Base-by-base conservation (phyloP, 2,888 invertebrate genomes). In the Ernsta delagoae region DNA sequence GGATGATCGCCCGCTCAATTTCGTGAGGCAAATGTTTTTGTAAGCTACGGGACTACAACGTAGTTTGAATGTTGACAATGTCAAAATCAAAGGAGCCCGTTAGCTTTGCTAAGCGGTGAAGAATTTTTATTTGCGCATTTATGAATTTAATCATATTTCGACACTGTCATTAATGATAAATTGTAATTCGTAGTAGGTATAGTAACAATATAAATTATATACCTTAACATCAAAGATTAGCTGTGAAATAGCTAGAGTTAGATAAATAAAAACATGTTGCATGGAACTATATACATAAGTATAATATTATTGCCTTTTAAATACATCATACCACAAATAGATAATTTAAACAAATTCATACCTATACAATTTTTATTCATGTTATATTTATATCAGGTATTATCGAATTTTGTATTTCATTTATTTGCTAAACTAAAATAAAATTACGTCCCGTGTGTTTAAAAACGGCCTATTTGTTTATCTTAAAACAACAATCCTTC, bases 21-120 rank as follows among this genome's bases (percentile, higher is more conserved):
- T 91, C 76, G 85, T 90, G 45, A 88, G 88, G 73, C 90, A 90
- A 75, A 79, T 91, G 70, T 91, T 91, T 81, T 80, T 87, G 74
- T 89, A 83, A 77, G 65, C 64, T 59, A 12, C 48, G 62, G 41
- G 8, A 41, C 36, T 41, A 7, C 59, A 39, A 39, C 11, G n/a
- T 63, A 54, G 53, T 12, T 34, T 36, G 34, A n/a, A 39, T 50
- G 59, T 36, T 65, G 24, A 24, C 36, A 59, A 59, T 53, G 41
- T 59, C 59, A 50, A 59, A 65, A 50, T 48, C 11, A 11, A 50
- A 48, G 2, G 4, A 48, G 24, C 24, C 3, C 24, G 24, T 24
- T 3, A 24, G 24, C 24, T 24, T 24, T 24, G 1, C 24, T 1
- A 24, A 24, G 24, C 24, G 3, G 24, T 24, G 24, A 24, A 24